These are phyloP conservation scores for Aplysina aerophoba DNA, from an alignment of 37 sponge, comb jelly and placozoan species.

Conservation along the genomic window DNA sequence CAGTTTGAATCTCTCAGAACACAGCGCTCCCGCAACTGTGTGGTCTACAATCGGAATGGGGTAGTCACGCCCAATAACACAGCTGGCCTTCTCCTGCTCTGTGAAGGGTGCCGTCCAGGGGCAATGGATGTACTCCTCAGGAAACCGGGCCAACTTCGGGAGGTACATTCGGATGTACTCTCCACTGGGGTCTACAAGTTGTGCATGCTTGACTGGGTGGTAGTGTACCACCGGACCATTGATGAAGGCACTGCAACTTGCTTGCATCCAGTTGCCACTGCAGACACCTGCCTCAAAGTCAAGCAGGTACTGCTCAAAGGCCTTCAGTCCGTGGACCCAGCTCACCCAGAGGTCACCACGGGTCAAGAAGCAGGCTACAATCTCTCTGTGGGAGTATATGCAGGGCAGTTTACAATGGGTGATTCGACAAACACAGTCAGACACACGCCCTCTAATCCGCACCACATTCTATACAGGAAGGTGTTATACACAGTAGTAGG, in stretches of 20 bases:
- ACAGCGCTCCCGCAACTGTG: slow-evolving; percentile 49
- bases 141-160: slow-evolving; percentile 53
- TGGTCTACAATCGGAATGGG: slow-evolving; percentile 73
- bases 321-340: slow-evolving; percentile 57
- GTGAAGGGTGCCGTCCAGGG: slow-evolving; percentile 67
- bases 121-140: slow-evolving; percentile 63
- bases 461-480: too few relatives aligned
- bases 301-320: slow-evolving; percentile 61
- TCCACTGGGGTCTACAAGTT: slow-evolving; percentile 69
- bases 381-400: slow-evolving; percentile 52
- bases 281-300: slow-evolving; percentile 67
- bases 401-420: too few relatives aligned
- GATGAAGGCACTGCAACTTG: slow-evolving; percentile 53
- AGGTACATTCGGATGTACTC: slow-evolving; percentile 50
- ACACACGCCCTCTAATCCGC: too few relatives aligned
- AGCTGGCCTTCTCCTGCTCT: slow-evolving; percentile 47
- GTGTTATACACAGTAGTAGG: too few relatives aligned
- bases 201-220: slow-evolving; percentile 61
- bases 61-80: slow-evolving; percentile 65
- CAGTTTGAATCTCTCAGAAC: slow-evolving; percentile 32
- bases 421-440: too few relatives aligned
- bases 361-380: slow-evolving; percentile 70
- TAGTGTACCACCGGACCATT: slow-evolving; percentile 57
- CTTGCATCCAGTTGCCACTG: slow-evolving; percentile 69
- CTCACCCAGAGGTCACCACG: slow-evolving; percentile 73